These are phyloP conservation scores for Leptatherina wallacei DNA, from an alignment of 2,797 vertebrate species.

Conservation along the genomic window DNA sequence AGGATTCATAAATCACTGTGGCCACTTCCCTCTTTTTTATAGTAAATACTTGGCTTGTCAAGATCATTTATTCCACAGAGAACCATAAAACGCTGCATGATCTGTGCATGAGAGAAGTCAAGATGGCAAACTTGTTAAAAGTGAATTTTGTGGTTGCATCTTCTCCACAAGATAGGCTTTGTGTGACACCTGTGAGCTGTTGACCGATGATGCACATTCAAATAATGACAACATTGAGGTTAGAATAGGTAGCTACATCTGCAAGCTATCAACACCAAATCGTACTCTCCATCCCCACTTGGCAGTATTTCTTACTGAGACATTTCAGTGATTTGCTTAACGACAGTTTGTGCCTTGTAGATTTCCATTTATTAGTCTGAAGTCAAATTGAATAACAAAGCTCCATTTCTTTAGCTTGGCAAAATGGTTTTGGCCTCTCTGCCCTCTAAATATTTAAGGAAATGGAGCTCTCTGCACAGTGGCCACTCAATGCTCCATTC, in stretches of 20 bases:
- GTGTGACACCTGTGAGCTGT: constrained; percentile 21
- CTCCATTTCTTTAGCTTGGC: constrained; percentile 45
- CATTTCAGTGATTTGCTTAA: constrained; percentile 42
- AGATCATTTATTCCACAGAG: constrained; percentile 32
- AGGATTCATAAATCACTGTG: constrained; percentile 41
- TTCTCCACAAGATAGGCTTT: constrained; percentile 20
- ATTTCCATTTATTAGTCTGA: constrained; percentile 56
- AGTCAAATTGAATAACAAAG: constrained; percentile 45
- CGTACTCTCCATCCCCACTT: constrained; percentile 38
- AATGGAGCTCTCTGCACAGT: constrained; percentile 56
- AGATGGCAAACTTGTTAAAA: constrained; percentile 11
- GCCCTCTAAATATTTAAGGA: constrained; percentile 59
- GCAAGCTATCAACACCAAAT: constrained; percentile 40
- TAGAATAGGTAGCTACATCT: constrained; percentile 29
- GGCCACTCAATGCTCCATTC: constrained; percentile 50
- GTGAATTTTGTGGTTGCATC: constrained; percentile 5
- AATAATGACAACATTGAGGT: constrained; percentile 18
- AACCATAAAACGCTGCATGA: constrained; percentile 16
- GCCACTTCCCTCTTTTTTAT: constrained; percentile 25
- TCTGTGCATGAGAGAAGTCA: constrained; percentile 16
- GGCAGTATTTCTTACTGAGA: constrained; percentile 36
- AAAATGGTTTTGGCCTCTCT: constrained; percentile 56
- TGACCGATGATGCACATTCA: constrained; percentile 13
- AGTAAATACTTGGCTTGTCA: constrained; percentile 20
- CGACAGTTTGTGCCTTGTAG: constrained; percentile 19